These are phyloP conservation scores for Pagetopsis macropterus DNA, from an alignment of 2,797 vertebrate genomes.

Conservation along the genomic window DNA sequence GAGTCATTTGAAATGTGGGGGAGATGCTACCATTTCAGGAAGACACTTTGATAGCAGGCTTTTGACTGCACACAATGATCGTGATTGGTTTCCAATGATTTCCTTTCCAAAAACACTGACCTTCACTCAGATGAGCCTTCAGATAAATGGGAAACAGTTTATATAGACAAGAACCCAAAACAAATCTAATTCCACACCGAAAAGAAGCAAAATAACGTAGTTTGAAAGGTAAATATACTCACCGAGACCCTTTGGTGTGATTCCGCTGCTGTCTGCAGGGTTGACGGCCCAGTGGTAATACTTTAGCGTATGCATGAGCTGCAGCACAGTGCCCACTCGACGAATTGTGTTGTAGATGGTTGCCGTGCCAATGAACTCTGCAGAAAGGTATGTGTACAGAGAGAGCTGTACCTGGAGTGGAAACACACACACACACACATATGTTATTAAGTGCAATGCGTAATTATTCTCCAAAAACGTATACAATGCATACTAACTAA, in stretches of 20 bases:
- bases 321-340: slow-evolving; percentile 92
- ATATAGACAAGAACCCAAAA: slow-evolving; percentile 24
- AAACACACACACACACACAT: slow-evolving; percentile 3
- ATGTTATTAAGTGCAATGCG: slow-evolving; percentile 17
- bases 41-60: slow-evolving; percentile 53
- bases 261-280: slow-evolving; percentile 90
- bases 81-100: slow-evolving; percentile 50
- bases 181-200: slow-evolving; percentile 18
- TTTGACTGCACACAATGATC: slow-evolving; percentile 40
- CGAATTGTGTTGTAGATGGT: slow-evolving; percentile 94
- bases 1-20: slow-evolving; percentile 67
- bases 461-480: slow-evolving; percentile 4
- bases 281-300: slow-evolving; percentile 96
- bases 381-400: slow-evolving; percentile 94
- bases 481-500: slow-evolving; percentile 2
- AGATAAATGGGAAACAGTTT: slow-evolving; percentile 28
- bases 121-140: slow-evolving; percentile 31
- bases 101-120: slow-evolving; percentile 32
- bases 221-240: slow-evolving; percentile 43
- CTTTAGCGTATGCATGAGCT: slow-evolving; percentile 94
- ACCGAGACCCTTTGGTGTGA: slow-evolving; percentile 92
- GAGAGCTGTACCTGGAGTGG: slow-evolving; percentile 89
- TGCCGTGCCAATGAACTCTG: slow-evolving; percentile 94
- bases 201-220: slow-evolving; percentile 2
- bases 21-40: slow-evolving; percentile 60